Base-by-base conservation (phyloP, 2,113 vertebrate genomes). In the Centrocercus urophasianus region DNA sequence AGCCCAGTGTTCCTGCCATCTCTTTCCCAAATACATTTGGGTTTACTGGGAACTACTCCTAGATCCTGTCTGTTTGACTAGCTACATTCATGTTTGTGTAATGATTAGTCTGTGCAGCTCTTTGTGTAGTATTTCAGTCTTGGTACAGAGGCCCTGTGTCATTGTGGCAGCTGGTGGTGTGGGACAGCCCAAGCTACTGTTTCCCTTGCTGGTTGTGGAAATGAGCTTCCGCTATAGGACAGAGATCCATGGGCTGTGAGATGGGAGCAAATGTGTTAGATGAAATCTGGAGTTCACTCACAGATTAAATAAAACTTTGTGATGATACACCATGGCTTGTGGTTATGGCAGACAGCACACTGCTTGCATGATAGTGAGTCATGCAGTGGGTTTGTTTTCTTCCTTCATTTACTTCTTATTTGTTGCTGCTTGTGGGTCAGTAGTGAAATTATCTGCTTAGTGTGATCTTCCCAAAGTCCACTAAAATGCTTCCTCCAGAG, bases 351-450 rank as follows among this genome's bases (percentile, higher is more conserved):
- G 85, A 75, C 89, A 91, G 72, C 52, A n/a, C 50, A 42, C n/a
- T 75, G 36, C 76, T 93, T 90, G 82, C 93, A 70, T 94, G 93
- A 93, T 63, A 24, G 24, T 91, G 93, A 97, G 73, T 95, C 96
- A 95, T 63, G 20, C 1, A 3, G 21, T 45, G 73, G 50, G 47
- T 43, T 57, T 84, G 64, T 83, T 88, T 83, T 74, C 89, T 81
- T 60, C 89, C 48, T 73, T 83, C 84, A 19, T 86, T 84, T 86
- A 89, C 60, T 30, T 88, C 78, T 64, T 56, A 7, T 71, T 91
- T 91, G 70, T 52, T 12, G 0, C 79, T 65, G 72, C 14, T 32
- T n/a, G 47, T 65, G 76, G 56, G 73, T 86, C 91, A 93, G 88
- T 17, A 80, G 47, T 32, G 73, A 91, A 86, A 93, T 80, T 57